Conservation (phyloP, 2,113 vertebrate genomes). For the Phycodurus eques region DNA sequence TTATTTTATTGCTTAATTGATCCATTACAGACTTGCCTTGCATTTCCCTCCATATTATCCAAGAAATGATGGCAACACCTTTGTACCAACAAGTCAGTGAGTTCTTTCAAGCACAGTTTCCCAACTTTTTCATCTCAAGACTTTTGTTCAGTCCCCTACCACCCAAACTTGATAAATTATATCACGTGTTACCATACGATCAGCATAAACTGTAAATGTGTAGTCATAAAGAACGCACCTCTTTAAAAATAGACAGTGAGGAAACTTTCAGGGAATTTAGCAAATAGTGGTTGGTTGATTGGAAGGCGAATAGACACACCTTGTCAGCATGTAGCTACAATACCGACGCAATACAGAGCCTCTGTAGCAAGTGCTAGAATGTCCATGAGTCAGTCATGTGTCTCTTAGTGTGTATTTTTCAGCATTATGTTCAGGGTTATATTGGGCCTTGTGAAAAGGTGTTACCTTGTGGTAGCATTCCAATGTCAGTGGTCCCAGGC, state of each 20-base stretch:
- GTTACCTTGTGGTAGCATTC: slow-evolving; percentile 37
- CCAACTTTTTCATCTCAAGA: neutral
- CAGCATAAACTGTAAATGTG: neutral
- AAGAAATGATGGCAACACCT: slow-evolving; percentile 5
- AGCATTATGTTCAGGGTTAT: slow-evolving; percentile 21
- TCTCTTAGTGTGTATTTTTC: slow-evolving; percentile 7
- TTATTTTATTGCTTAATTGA: neutral
- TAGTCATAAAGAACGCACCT: neutral
- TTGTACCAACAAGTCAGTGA: slow-evolving; percentile 31
- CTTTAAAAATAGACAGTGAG: neutral
- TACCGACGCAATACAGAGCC: slow-evolving; percentile 9
- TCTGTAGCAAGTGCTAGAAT: slow-evolving; percentile 12
- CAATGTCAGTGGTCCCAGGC: slow-evolving; percentile 9
- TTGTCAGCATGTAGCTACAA: slow-evolving; percentile 24
- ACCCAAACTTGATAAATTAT: neutral
- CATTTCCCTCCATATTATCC: neutral
- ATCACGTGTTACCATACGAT: too few relatives aligned
- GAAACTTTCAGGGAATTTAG: neutral
- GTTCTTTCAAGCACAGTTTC: slow-evolving; percentile 15
- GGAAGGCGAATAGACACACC: slow-evolving; percentile 3
- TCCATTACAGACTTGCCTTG: neutral
- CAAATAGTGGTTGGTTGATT: slow-evolving; percentile 12
- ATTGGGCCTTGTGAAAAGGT: slow-evolving; percentile 18
- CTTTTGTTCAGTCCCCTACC: neutral
- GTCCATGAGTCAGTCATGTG: slow-evolving; percentile 19